Base-by-base conservation (phyloP, 2,113 vertebrate species). In the Vulpes lagopus region DNA sequence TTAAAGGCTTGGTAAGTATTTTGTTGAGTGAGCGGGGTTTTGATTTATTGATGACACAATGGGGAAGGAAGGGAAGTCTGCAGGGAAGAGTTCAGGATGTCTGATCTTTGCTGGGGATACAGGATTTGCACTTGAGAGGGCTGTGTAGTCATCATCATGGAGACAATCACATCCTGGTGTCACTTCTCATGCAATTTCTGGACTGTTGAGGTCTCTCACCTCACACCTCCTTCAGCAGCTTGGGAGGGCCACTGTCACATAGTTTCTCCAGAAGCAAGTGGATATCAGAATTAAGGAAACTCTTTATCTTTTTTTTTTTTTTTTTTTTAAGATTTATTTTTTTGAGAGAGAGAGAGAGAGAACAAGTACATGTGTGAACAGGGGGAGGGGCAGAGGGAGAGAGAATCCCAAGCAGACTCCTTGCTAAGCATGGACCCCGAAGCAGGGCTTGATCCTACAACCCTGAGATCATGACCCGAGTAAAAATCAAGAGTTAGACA, bases 141-240 rank as follows among this genome's bases (percentile, higher is more conserved):
- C 16, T 49, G 4, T 62, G 10, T 60, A 11, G 2, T 30, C 22
- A 4, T 73, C 83, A 32, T 25, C 15, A 8, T 6, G 55, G 82
- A 8, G 7, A 74, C 12, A 11, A 8, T 14, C 93, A n/a, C 27
- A 22, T n/a, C 32, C 62, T 5, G 10, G 79, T 69, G 69, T 51
- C 51, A 17, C 86, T 87, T 94, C 73, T 82, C 11, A 8, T 0
- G 5, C 8, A 16, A 12, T 60, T 88, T 93, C 62, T 84, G 51
- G 30, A 49, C 35, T 8, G 3, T 32, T 0, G 0, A 12, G 0
- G 19, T 65, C 25, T 76, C 76, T 88, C 8, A 3, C 11, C 12
- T 71, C 16, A 11, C 27, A 38, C 5, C 3, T 78, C 65, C 22
- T n/a, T 82, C 22, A 53, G 43, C 17, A 73, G 49, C 3, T 64